Evolutionary conservation across 2,113 vertebrate species (phyloP).

Genomic region (Romanogobio albipinnatus): DNA sequence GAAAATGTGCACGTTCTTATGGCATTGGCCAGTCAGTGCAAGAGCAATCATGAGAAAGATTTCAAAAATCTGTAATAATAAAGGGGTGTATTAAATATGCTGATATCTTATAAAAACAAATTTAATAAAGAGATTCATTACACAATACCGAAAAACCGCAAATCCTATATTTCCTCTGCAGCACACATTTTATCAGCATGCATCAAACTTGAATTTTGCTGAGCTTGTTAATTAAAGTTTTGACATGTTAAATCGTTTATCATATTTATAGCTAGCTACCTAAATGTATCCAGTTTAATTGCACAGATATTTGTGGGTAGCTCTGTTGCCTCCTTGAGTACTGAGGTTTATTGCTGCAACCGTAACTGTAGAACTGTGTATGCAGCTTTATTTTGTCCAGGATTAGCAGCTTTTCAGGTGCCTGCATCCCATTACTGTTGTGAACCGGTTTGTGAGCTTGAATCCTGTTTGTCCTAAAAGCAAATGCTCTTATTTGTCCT

Average conservation of each 20-base stretch:
- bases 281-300: background rate
- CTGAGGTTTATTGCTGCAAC: background rate
- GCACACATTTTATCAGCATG: background rate
- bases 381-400: background rate
- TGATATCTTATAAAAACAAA: too few relatives aligned
- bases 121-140: background rate
- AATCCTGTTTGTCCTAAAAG: slow-evolving; percentile 8
- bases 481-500: background rate
- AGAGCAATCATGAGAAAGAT: background rate
- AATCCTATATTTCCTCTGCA: background rate
- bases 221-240: background rate
- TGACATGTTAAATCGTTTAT: background rate
- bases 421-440: background rate
- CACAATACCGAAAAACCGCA: background rate
- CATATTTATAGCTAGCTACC: background rate
- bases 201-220: background rate
- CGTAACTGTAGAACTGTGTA: background rate
- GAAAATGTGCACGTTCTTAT: background rate
- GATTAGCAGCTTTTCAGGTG: background rate
- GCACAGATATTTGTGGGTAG: background rate
- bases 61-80: background rate
- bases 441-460: background rate
- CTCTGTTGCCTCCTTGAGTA: background rate
- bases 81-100: background rate
- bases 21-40: too few relatives aligned